These are phyloP conservation scores for Hemithea aestivaria DNA, from an alignment of 2,888 invertebrate species.

Conservation along the genomic window DNA sequence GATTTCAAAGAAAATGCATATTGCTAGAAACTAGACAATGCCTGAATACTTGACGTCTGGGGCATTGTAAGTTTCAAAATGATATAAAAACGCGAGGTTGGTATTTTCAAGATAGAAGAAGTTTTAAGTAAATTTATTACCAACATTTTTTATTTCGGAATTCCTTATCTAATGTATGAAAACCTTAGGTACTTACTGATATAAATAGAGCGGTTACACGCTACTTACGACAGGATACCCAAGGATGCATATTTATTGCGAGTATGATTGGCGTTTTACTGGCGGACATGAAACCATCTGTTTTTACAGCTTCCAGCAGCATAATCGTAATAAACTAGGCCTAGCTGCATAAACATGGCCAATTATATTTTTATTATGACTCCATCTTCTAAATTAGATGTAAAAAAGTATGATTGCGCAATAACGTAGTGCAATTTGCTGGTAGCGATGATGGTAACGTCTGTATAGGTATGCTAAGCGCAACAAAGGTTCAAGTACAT, in stretches of 20 bases:
- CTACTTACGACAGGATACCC: too few species aligned
- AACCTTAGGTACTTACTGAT: too few species aligned
- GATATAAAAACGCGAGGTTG: too few species aligned
- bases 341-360: slow-evolving; percentile 14
- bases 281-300: slow-evolving; percentile 7
- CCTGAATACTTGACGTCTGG: slow-evolving; percentile 2
- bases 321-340: slow-evolving; percentile 19
- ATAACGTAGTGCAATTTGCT: slow-evolving; percentile 19
- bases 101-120: too few species aligned
- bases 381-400: slow-evolving; percentile 11
- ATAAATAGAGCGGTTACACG: too few species aligned
- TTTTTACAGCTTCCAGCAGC: slow-evolving; percentile 18
- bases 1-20: slow-evolving; percentile 12
- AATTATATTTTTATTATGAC: slow-evolving; percentile 22
- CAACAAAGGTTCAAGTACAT: slow-evolving; percentile 4
- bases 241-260: too few species aligned
- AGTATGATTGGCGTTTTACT: slow-evolving; percentile 2
- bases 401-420: slow-evolving; percentile 16
- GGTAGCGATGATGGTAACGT: slow-evolving; percentile 3
- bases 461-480: not conserved
- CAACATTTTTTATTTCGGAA: slow-evolving; percentile 4
- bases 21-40: slow-evolving; percentile 13
- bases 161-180: too few species aligned
- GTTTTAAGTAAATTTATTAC: too few species aligned
- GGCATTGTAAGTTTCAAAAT: not conserved